Evolutionary conservation across 2,113 vertebrate species (phyloP), one percentile per base, ranked within the genome.

Genomic region (Gavia stellata): DNA sequence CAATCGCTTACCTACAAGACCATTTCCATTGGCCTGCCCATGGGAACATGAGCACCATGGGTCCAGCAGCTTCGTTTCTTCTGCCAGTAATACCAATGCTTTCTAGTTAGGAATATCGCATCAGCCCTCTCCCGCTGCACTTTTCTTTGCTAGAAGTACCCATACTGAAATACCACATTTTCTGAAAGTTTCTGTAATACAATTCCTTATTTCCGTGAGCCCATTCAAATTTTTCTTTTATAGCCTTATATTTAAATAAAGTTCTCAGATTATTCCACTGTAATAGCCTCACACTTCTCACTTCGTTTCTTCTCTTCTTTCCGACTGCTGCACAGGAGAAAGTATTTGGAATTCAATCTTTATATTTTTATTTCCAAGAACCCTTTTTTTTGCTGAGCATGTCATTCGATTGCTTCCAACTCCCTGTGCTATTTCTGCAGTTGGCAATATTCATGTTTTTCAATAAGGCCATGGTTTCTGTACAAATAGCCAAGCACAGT

Each of bases 61-160:
- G 12, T 6, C 29, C 40, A n/a, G 56, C 52, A 21, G 11, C 45
- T 23, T 34, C 3, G 0, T 20, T 53, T 36, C 28, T 29, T 26
- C 28, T 12, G 33, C 47, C 45, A 25, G 24, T 4, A 58, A 20
- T 10, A 33, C 7, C 15, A 33, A 14, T 8, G 2, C 14, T 21
- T 78, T 12, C 16, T 3, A 25, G 16, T 10, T 11, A 9, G 26
- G 4, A 25, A 31, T 1, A 17, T 2, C 0, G 0, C 24, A 0
- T 6, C 61, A 23, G 19, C 47, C 17, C 9, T 40, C 36, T 36
- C 44, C 45, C 40, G 14, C 36, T 70, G 24, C 19, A 7, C 20
- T 65, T 16, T 6, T 2, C 8, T 14, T 52, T 61, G 6, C 45
- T 49, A 4, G 12, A 21, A 31, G 16, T 10, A 14, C 14, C 49